These are phyloP conservation scores for Drosophila sordidula DNA, from an alignment of 2,888 invertebrate genomes.

Conservation along the genomic window DNA sequence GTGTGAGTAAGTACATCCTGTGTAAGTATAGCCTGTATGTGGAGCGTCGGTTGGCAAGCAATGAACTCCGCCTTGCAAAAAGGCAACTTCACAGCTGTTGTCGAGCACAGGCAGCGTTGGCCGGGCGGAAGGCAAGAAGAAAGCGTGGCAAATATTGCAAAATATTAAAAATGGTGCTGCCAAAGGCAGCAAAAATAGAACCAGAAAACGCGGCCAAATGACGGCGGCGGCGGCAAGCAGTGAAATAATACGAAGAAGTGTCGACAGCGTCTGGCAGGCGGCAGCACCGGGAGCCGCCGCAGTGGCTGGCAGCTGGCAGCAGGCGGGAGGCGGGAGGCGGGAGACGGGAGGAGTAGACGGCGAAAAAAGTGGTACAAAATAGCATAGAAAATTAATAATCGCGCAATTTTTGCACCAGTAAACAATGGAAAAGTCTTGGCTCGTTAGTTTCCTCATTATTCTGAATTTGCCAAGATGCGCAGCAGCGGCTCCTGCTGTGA, in stretches of 20 bases:
- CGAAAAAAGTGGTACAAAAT: conserved; percentile 58
- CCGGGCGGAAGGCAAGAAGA: conserved; percentile 46
- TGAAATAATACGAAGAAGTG: conserved; percentile 46
- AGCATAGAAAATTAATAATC: conserved; percentile 82
- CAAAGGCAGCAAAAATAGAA: conserved; percentile 56
- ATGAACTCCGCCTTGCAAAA: conserved; percentile 51
- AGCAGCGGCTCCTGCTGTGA: conserved; percentile 33
- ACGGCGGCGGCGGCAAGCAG: conserved; percentile 23
- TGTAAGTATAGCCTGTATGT: conserved; percentile 1
- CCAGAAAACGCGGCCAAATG: conserved; percentile 43
- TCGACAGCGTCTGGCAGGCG: conserved; percentile 46
- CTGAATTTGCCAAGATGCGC: conserved; percentile 56
- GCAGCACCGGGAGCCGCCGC: conserved; percentile 17
- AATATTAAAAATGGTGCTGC: conserved; percentile 71
- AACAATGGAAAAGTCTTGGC: conserved; percentile 82
- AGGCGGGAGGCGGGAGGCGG: conserved; percentile 21
- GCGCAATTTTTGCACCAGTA: conserved; percentile 81
- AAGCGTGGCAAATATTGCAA: conserved; percentile 61
- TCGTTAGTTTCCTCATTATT: conserved; percentile 82
- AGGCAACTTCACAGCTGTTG: conserved; percentile 31
- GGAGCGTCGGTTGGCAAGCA: conserved; percentile 32
- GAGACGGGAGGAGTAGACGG: conserved; percentile 25
- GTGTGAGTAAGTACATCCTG: conserved; percentile 18
- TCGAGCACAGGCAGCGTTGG: conserved; percentile 12
- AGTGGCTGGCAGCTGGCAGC: conserved; percentile 37